Evolutionary conservation across 2,888 invertebrate genomes (phyloP), one percentile per base, ranked within the genome.

Genomic region (Hipparchia sbordonii): DNA sequence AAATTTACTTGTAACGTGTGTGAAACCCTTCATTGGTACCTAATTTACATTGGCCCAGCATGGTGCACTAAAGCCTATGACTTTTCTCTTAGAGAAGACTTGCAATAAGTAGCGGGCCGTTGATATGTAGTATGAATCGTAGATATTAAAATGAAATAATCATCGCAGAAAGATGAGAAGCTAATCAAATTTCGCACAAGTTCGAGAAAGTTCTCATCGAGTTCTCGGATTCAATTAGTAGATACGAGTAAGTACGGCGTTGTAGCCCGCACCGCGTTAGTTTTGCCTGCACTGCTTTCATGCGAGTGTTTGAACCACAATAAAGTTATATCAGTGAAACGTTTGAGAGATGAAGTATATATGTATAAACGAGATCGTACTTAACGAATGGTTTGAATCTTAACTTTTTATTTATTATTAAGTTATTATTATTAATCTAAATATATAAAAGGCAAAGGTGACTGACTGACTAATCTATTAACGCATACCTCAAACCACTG

Each of bases 221-320:
- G 89, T 90, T 91, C 82, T 82, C 83, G 83, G 91, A 92, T 92
- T 92, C 89, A 92, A 92, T 92, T 92, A 92, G 85, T 78, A 89
- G 92, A 91, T 91, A 23, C 23, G 23, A 23, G 23, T 23, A 39
- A 2, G 39, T 39, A 91, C 82, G 85, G 48, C 48, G 7, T 79
- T 76, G 70, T 77, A 79, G 80, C 82, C 79, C 82, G 76, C 79
- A 73, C 74, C 72, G 67, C 74, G 39, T 39, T 65, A 66, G 71
- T 60, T 61, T 70, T 39, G 51, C 48, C 13, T 7, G 39, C 4
- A 56, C 33, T 51, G 23, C 10, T 12, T 39, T 10, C 33, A 52
- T 46, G 61, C 5, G 39, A 39, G 46, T 46, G 45, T 61, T 61
- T 61, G 61, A 61, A 61, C 61, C 45, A n/a, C 12, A 61, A 48